Percentiles rank a stretch among this genome's conserved stretches.
Conservation (phyloP, 2,888 invertebrate species). For the Artemia sp. region DNA sequence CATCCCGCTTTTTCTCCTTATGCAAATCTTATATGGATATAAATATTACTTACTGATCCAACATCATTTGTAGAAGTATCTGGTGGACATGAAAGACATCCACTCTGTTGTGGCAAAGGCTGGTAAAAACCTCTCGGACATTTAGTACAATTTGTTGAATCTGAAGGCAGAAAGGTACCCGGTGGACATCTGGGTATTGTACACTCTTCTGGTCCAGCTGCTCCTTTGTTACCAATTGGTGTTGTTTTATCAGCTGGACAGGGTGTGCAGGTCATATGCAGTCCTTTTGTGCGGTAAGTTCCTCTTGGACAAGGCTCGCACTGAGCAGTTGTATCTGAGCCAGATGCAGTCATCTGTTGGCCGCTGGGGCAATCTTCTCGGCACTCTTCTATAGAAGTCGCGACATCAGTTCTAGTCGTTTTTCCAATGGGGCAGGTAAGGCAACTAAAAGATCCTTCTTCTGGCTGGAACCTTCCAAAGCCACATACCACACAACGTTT, state of each 20-base stretch:
- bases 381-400: conserved; percentile 62
- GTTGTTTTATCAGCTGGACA: conserved; percentile 84
- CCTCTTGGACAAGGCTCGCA: conserved; percentile 84
- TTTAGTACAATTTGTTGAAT: conserved; percentile 62
- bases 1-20: too few species aligned
- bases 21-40: too few species aligned
- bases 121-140: conserved; percentile 84
- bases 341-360: conserved; percentile 46
- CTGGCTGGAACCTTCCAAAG: conserved; percentile 78
- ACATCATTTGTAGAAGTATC: conserved; percentile 71
- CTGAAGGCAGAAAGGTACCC: conserved; percentile 63
- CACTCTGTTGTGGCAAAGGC: conserved; percentile 67
- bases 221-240: conserved; percentile 59
- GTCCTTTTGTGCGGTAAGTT: conserved; percentile 64
- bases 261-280: conserved; percentile 67
- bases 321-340: conserved; percentile 51
- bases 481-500: conserved; percentile 81
- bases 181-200: conserved; percentile 71
- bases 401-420: conserved; percentile 76
- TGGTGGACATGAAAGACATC: conserved; percentile 68
- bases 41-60: conserved; percentile 49
- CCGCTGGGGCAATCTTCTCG: conserved; percentile 72
- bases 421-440: conserved; percentile 72
- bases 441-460: conserved; percentile 76
- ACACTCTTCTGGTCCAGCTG: conserved; percentile 57